Conservation (phyloP, 1,140 invertebrate genomes). For the Cydia pomonella region DNA sequence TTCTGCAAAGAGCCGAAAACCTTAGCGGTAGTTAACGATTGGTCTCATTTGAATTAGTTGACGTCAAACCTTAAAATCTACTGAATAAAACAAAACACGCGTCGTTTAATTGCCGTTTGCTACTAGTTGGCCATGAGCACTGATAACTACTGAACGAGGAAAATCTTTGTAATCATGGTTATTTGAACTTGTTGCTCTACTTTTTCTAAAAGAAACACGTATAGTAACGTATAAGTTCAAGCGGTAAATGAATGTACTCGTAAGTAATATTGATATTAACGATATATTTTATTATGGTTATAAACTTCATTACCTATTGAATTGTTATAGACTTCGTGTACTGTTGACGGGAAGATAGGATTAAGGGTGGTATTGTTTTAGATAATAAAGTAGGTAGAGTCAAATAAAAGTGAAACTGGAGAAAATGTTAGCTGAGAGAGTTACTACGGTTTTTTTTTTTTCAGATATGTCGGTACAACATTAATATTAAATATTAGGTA, state of each 20-base stretch:
- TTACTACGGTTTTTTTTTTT: no score
- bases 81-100: constrained; percentile 18
- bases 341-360: no score
- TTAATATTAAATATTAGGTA: no score
- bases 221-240: background rate
- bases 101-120: constrained; percentile 23
- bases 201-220: background rate
- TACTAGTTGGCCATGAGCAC: constrained; percentile 17
- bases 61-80: constrained; percentile 24
- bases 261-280: background rate
- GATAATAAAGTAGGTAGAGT: no score
- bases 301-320: background rate
- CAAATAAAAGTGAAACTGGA: background rate
- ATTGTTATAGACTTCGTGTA: background rate
- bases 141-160: constrained; percentile 16
- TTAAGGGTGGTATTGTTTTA: no score
- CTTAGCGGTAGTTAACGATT: background rate
- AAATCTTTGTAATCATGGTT: constrained; percentile 14
- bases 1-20: background rate
- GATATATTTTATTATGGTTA: background rate
- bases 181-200: constrained; percentile 16
- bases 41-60: constrained; percentile 11
- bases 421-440: background rate
- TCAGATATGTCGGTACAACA: no score
- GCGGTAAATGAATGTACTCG: background rate